Conservation (phyloP, 2,888 invertebrate genomes). For the Lasioglossum marginatum region DNA sequence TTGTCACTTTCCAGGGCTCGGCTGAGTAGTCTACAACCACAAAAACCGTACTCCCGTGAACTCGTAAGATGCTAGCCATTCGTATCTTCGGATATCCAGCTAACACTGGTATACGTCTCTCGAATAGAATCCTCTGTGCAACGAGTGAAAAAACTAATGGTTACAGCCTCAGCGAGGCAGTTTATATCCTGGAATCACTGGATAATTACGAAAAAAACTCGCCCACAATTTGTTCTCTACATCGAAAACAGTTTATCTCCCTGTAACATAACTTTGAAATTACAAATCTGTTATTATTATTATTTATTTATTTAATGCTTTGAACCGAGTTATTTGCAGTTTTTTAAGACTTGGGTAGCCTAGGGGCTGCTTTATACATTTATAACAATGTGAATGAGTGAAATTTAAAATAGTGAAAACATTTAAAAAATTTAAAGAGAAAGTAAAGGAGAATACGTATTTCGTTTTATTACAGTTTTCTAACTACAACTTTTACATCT, state of each 20-base stretch:
- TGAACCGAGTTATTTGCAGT: too few species aligned
- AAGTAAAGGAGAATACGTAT: not conserved
- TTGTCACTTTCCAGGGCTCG: conserved; percentile 27
- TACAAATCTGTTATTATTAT: not conserved
- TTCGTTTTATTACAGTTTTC: too few species aligned
- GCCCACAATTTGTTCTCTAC: not conserved
- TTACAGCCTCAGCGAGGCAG: not conserved
- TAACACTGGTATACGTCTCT: conserved; percentile 30
- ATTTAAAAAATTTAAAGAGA: not conserved
- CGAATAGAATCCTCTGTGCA: conserved; percentile 6
- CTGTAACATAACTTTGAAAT: not conserved
- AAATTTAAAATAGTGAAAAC: not conserved
- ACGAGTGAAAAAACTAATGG: not conserved
- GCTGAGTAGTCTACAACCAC: conserved; percentile 24
- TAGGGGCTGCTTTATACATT: not conserved
- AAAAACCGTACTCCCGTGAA: conserved; percentile 38
- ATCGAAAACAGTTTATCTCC: not conserved
- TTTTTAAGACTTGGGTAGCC: not conserved
- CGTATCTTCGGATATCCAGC: conserved; percentile 29
- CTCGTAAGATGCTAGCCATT: conserved; percentile 25
- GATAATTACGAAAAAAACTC: not conserved
- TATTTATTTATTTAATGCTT: too few species aligned
- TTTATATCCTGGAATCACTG: not conserved
- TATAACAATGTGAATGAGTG: not conserved
- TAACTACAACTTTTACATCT: too few species aligned